Conservation (phyloP, 2,888 invertebrate genomes). For the Nephrocerus scutellatus region DNA sequence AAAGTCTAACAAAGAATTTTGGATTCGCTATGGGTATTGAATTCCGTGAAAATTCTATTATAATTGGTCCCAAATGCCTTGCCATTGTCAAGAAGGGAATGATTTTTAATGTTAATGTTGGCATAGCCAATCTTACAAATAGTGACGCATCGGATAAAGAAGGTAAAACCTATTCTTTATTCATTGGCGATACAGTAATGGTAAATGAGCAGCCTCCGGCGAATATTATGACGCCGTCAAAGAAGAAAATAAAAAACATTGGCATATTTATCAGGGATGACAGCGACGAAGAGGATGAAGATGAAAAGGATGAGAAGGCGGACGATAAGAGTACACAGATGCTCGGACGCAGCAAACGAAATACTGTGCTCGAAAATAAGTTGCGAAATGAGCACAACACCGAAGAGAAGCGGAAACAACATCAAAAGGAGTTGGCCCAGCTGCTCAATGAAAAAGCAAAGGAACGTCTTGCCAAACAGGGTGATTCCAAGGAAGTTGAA, state of each 20-base stretch:
- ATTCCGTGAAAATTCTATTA: slow-evolving; percentile 89
- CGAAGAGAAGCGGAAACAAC: slow-evolving; percentile 94
- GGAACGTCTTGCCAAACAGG: slow-evolving; percentile 82
- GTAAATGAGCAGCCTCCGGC: slow-evolving; percentile 86
- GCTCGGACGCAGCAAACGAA: slow-evolving; percentile 66
- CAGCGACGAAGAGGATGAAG: slow-evolving; percentile 75
- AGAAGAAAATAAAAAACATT: slow-evolving; percentile 91
- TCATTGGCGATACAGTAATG: slow-evolving; percentile 94
- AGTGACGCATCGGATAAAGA: slow-evolving; percentile 76
- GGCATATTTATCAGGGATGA: slow-evolving; percentile 92
- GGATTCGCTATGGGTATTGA: slow-evolving; percentile 99
- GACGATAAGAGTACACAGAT: slow-evolving; percentile 50
- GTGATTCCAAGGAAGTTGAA: slow-evolving; percentile 76
- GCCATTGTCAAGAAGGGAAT: slow-evolving; percentile 81
- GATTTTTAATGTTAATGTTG: slow-evolving; percentile 94
- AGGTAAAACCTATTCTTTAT: slow-evolving; percentile 84
- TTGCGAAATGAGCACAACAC: slow-evolving; percentile 89
- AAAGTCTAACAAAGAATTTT: slow-evolving; percentile 89
- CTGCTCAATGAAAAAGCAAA: slow-evolving; percentile 88
- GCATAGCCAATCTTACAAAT: slow-evolving; percentile 78
- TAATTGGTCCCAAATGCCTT: slow-evolving; percentile 85
- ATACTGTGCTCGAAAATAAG: slow-evolving; percentile 88
- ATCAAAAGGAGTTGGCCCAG: slow-evolving; percentile 90
- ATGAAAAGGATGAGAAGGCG: slow-evolving; percentile 72
- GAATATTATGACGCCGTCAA: slow-evolving; percentile 79